Evolutionary conservation across 2,113 vertebrate species (phyloP).

Genomic region (Opisthocomus hoazin): DNA sequence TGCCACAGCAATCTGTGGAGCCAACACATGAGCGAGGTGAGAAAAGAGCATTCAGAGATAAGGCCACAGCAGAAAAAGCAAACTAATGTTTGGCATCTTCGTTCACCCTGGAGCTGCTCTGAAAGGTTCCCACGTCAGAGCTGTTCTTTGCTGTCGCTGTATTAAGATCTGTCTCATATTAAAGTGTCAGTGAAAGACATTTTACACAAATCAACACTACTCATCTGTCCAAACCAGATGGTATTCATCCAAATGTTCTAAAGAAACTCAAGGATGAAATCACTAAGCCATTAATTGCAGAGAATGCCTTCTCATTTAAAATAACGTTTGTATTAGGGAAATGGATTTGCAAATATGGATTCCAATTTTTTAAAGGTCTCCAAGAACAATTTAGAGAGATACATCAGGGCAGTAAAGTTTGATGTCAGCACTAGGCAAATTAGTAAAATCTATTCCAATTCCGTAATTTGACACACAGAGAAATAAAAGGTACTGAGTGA

Average conservation of each 20-base stretch:
- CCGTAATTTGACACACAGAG: neutral
- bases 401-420: neutral
- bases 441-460: neutral
- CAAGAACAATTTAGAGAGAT: neutral
- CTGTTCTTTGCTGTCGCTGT: neutral
- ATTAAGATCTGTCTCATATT: neutral
- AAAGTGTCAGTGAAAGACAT: neutral
- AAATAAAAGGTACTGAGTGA: neutral
- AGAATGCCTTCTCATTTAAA: constrained; percentile 6
- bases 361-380: neutral
- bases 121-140: neutral
- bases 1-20: neutral
- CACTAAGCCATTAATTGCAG: constrained; percentile 10
- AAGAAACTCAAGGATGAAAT: constrained; percentile 37
- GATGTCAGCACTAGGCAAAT: neutral
- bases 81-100: neutral
- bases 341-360: neutral
- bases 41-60: neutral
- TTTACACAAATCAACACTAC: neutral
- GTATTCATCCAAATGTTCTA: constrained; percentile 7
- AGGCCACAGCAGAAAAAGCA: neutral
- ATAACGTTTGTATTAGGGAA: constrained; percentile 26
- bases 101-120: neutral
- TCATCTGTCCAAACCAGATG: constrained; percentile 3
- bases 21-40: neutral